Evolutionary conservation across 30 jellyfish, hydroid and myxozoan species (phyloP).

Genomic region (Catostylus mosaicus): DNA sequence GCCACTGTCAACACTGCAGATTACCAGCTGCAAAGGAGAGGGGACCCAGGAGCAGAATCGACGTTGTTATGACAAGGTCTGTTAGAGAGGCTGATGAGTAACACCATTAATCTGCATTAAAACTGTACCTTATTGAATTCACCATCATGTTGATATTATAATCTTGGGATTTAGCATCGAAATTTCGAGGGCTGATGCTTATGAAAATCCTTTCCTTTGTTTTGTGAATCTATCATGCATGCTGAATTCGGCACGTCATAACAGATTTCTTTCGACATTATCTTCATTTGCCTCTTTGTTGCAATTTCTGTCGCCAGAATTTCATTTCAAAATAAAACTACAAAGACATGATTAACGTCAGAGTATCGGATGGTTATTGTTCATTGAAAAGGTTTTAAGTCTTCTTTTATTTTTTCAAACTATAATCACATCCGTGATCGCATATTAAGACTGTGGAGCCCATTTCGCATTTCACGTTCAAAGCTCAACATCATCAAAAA

Average conservation of each 20-base stretch:
- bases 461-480: no score
- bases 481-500: no score
- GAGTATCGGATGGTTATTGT: neutral
- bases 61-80: neutral
- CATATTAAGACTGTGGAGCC: no score
- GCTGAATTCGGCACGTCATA: constrained; percentile 2
- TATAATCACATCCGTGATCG: no score
- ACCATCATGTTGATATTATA: neutral
- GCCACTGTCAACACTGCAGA: no score
- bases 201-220: constrained; percentile 1
- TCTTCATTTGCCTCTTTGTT: neutral
- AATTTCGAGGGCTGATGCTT: neutral
- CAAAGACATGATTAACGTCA: neutral
- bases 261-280: neutral
- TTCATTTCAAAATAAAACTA: neutral
- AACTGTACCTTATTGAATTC: neutral
- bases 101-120: neutral
- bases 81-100: neutral
- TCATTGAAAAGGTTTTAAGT: neutral
- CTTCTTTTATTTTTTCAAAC: neutral
- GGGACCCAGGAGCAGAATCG: neutral
- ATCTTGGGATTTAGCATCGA: neutral
- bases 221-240: neutral
- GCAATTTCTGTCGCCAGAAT: constrained; percentile 11
- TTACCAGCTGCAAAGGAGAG: no score